Conservation (phyloP, 2,888 invertebrate genomes). For the Xanthorhoe spadicearia region DNA sequence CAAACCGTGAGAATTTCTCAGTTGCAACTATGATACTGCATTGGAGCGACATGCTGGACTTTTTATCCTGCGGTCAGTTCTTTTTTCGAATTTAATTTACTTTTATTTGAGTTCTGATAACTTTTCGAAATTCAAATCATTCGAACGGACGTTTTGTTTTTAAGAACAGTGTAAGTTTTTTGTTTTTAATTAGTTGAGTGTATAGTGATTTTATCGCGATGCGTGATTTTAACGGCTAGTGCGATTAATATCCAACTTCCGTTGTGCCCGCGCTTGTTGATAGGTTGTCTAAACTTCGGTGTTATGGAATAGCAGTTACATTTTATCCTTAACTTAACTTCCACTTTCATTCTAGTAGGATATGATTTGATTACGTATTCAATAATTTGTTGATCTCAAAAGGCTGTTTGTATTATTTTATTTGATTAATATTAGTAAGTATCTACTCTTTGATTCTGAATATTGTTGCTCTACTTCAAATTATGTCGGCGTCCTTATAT, state of each 20-base stretch:
- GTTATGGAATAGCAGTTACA: slow-evolving; percentile 3
- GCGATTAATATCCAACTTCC: slow-evolving; percentile 33
- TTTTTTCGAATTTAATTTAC: slow-evolving; percentile 40
- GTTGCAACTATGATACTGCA: slow-evolving; percentile 79
- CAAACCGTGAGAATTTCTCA: slow-evolving; percentile 69
- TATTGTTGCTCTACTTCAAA: no score
- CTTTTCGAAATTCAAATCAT: slow-evolving; percentile 1
- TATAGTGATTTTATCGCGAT: slow-evolving; percentile 16
- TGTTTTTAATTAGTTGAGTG: slow-evolving; percentile 16
- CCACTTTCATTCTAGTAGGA: no score
- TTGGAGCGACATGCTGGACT: slow-evolving; percentile 81
- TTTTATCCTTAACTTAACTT: no score
- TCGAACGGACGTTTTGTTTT: background rate
- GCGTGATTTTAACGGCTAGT: slow-evolving; percentile 28
- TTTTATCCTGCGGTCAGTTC: slow-evolving; percentile 78
- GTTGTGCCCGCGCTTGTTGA: slow-evolving; percentile 21
- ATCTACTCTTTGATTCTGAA: no score
- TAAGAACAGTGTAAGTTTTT: slow-evolving; percentile 11
- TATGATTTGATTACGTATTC: background rate
- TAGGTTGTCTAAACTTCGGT: slow-evolving; percentile 25
- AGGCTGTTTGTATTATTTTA: no score
- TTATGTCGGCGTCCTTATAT: no score
- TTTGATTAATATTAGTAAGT: no score
- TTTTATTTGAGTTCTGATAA: background rate
- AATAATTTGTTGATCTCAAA: no score